Evolutionary conservation across 2,797 vertebrate species (phyloP), one percentile per base, ranked within the genome.

Genomic region (Euphonia xanthogaster): DNA sequence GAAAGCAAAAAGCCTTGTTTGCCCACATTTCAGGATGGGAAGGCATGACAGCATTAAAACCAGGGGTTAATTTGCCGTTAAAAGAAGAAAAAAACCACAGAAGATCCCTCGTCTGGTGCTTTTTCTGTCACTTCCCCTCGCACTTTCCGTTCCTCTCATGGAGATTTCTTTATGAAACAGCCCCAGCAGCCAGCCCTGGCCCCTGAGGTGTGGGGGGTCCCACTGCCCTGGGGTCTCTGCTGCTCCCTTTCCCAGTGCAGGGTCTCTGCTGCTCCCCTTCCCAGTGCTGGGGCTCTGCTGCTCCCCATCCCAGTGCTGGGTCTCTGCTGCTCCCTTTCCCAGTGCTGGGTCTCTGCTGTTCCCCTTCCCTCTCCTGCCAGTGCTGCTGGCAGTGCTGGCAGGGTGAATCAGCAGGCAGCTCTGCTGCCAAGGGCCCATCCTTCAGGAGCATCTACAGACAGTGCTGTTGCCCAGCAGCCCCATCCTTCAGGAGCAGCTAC

Each of bases 11-110:
- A 93, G 85, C 93, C 75, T 86, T 50, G 0, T 77, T 54, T 72
- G 72, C 88, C 80, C 62, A n/a, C 66, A 44, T 83, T 72, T 90
- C 87, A 28, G 40, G 91, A 65, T 86, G 33, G 7, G 85, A 90
- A 93, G 35, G 85, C 91, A 94, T 1, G 79, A 93, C 93, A 84
- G 94, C 93, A 58, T 51, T 83, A 74, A 83, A 94, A 71, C 54
- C 4, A 2, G 28, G 81, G 90, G 75, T 94, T 96, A 91, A 96
- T 94, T 83, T 88, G 82, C 95, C 30, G 25, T 94, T 94, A 90
- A 86, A 88, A 91, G 58, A 1, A 55, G 84, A 28, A 53, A 14
- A 40, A 48, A 55, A 8, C 2, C 57, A 78, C 31, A 18, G 3
- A 51, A 60, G 33, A 90, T 86, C 22, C 5, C 47, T 60, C 0